phyloP scores from a whole-genome alignment of 2,113 vertebrate species.

The Corythornis madagascariensis region DNA sequence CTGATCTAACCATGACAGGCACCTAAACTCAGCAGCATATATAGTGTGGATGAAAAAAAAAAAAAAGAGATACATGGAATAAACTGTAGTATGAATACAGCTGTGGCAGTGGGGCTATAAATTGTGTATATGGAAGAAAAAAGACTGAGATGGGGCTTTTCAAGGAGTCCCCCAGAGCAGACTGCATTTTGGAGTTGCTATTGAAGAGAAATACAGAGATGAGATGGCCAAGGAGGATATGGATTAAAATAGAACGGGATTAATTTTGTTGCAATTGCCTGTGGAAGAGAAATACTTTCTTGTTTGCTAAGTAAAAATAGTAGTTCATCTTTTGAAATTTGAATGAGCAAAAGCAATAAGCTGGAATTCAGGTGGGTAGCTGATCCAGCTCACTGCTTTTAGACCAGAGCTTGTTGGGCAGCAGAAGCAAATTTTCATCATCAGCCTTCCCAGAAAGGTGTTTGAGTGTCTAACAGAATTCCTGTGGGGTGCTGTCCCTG shows the following conservation, averaged over 20 bases:
- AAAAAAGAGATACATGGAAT: too few relatives aligned
- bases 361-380: background rate
- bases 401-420: background rate
- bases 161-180: too few relatives aligned
- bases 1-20: background rate
- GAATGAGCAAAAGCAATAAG: background rate
- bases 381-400: background rate
- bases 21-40: background rate
- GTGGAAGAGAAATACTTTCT: background rate
- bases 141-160: too few relatives aligned
- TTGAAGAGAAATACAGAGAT: too few relatives aligned
- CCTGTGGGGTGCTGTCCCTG: slow-evolving; percentile 13
- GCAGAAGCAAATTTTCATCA: background rate
- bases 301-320: background rate
- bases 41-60: background rate
- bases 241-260: background rate
- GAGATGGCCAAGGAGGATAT: background rate
- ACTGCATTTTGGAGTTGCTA: too few relatives aligned
- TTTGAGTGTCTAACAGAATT: slow-evolving; percentile 9
- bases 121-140: too few relatives aligned
- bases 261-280: background rate
- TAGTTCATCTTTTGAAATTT: background rate
- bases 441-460: background rate
- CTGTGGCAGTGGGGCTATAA: too few relatives aligned
- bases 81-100: too few relatives aligned